phyloP scores from a whole-genome alignment of 2,113 vertebrate genomes.

The Planiliza haematocheilus region DNA sequence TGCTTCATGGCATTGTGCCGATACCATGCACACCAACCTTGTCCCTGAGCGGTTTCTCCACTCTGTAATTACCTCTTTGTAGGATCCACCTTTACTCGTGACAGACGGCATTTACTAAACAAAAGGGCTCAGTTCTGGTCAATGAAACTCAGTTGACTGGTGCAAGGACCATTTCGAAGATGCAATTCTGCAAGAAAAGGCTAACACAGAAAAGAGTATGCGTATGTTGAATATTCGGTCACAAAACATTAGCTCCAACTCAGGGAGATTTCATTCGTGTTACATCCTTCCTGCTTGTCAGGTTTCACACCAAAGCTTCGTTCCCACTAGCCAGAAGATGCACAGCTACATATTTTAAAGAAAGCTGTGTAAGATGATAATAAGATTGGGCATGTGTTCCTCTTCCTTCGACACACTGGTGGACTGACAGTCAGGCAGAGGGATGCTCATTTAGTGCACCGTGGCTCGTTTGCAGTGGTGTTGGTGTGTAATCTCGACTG shows the following conservation, averaged over 20 bases:
- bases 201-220: conserved; percentile 11
- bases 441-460: conserved; percentile 26
- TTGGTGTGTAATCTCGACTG: conserved; percentile 21
- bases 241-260: conserved; percentile 23
- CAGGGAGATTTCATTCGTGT: conserved; percentile 18
- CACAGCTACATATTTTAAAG: conserved; percentile 33
- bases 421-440: conserved; percentile 21
- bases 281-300: background rate
- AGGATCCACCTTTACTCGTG: conserved; percentile 24
- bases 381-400: conserved; percentile 41
- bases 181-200: conserved; percentile 8
- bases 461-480: conserved; percentile 32
- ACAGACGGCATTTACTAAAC: conserved; percentile 25
- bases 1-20: background rate
- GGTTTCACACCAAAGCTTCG: conserved; percentile 15
- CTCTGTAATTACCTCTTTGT: conserved; percentile 31
- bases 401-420: conserved; percentile 57
- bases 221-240: conserved; percentile 18
- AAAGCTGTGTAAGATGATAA: conserved; percentile 47
- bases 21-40: background rate
- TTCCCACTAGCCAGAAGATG: conserved; percentile 30
- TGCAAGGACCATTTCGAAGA: background rate
- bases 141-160: background rate
- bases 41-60: conserved; percentile 13
- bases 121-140: too few species aligned